These are phyloP conservation scores for Falco naumanni DNA, from an alignment of 2,797 vertebrate genomes.

Conservation along the genomic window DNA sequence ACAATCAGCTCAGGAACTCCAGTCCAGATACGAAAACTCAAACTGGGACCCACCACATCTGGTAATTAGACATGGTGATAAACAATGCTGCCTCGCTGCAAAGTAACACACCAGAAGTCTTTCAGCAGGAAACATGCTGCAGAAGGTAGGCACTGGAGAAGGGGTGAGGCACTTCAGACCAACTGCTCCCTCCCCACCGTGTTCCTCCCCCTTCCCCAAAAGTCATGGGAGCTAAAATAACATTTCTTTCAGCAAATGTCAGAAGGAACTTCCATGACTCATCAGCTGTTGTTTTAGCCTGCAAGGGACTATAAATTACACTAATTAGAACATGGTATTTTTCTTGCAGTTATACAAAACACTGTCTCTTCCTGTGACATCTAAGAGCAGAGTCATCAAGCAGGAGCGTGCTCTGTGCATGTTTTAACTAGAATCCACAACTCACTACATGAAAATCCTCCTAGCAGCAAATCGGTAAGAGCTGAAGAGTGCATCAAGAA, in stretches of 20 bases:
- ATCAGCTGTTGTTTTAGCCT: slow-evolving; percentile 67
- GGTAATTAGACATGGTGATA: neutral
- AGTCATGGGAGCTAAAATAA: slow-evolving; percentile 32
- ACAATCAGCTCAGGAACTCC: neutral
- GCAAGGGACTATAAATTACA: slow-evolving; percentile 63
- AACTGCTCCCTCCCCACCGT: neutral
- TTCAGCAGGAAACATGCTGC: neutral
- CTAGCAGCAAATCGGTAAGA: slow-evolving; percentile 59
- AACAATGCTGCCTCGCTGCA: neutral
- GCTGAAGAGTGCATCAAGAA: slow-evolving; percentile 1
- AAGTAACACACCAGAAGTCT: neutral
- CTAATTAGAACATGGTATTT: slow-evolving; percentile 63
- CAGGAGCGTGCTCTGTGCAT: neutral
- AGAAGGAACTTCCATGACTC: slow-evolving; percentile 60
- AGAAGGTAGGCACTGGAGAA: neutral
- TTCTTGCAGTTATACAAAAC: slow-evolving; percentile 63
- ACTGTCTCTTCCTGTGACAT: slow-evolving; percentile 59
- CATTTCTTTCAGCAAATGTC: slow-evolving; percentile 57
- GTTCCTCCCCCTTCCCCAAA: neutral
- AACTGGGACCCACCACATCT: neutral
- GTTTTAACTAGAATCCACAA: slow-evolving; percentile 53
- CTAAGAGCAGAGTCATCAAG: slow-evolving; percentile 28
- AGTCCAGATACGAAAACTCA: neutral
- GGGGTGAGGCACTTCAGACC: neutral
- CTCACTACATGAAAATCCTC: slow-evolving; percentile 32